A percentile compares a stretch with the other conserved stretches of the same genome.
These are phyloP conservation scores for Luperina testacea DNA, from an alignment of 2,888 invertebrate genomes.

Conservation along the genomic window DNA sequence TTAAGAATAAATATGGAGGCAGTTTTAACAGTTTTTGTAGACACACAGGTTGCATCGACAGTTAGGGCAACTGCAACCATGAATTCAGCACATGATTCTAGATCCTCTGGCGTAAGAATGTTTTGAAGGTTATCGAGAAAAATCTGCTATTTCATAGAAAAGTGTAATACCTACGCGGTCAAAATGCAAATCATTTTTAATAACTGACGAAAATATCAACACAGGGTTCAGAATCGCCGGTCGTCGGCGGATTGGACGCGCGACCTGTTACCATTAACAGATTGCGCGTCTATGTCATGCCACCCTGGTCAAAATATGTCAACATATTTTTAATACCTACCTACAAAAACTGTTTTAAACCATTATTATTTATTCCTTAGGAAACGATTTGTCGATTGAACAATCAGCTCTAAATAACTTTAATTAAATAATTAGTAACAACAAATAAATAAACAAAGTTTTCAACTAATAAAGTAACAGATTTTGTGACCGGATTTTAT, in stretches of 20 bases:
- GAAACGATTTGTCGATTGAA: neutral
- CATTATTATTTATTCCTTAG: neutral
- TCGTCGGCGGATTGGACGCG: too few relatives aligned
- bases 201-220: neutral
- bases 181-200: neutral
- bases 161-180: neutral
- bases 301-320: neutral
- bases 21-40: neutral
- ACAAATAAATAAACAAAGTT: slow-evolving; percentile 1
- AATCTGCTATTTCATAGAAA: neutral
- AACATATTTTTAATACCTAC: neutral
- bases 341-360: neutral
- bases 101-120: neutral
- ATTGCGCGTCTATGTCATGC: neutral
- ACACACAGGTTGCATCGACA: neutral
- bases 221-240: too few relatives aligned
- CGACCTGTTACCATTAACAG: too few relatives aligned
- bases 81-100: neutral
- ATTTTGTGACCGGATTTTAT: slow-evolving; percentile 4
- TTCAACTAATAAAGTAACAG: neutral
- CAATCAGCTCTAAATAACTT: neutral
- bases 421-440: neutral
- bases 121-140: neutral
- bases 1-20: neutral
- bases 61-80: neutral